A percentile compares a stretch with the other conserved stretches of the same genome.
Conservation (phyloP, 2,113 vertebrate species). For the Macroglossus sobrinus region DNA sequence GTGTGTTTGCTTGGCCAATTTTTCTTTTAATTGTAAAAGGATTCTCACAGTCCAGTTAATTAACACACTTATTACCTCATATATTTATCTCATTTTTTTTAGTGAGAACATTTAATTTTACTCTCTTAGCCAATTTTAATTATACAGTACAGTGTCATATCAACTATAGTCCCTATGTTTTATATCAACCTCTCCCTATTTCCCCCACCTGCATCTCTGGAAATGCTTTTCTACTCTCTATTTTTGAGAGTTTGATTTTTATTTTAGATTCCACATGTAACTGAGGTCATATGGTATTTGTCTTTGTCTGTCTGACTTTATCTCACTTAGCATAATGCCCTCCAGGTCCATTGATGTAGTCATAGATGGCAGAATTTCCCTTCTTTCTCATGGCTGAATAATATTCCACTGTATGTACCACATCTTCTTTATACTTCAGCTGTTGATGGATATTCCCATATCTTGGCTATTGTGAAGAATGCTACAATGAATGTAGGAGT, state of each 20-base stretch:
- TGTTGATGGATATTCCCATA: neutral
- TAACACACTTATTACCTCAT: neutral
- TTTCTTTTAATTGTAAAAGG: neutral
- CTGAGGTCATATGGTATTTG: neutral
- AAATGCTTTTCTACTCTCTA: neutral
- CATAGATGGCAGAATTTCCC: neutral
- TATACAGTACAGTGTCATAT: neutral
- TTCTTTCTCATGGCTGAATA: neutral
- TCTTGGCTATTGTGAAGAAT: neutral
- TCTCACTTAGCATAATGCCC: neutral
- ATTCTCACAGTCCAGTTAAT: neutral
- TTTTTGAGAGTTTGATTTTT: neutral
- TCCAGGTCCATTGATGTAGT: neutral
- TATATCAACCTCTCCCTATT: neutral
- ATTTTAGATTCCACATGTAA: neutral
- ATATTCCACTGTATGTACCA: neutral
- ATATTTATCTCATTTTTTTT: neutral
- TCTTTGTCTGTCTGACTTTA: neutral
- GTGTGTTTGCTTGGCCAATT: neutral
- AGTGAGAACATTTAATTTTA: neutral
- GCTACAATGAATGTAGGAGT: neutral
- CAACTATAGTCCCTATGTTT: neutral
- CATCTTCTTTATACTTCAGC: neutral
- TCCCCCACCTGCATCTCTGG: neutral
- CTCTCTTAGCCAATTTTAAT: neutral